A percentile compares a stretch with the other conserved stretches of the same genome.
These are phyloP conservation scores for Thrips palmi DNA, from an alignment of 1,140 invertebrate genomes.

Conservation along the genomic window DNA sequence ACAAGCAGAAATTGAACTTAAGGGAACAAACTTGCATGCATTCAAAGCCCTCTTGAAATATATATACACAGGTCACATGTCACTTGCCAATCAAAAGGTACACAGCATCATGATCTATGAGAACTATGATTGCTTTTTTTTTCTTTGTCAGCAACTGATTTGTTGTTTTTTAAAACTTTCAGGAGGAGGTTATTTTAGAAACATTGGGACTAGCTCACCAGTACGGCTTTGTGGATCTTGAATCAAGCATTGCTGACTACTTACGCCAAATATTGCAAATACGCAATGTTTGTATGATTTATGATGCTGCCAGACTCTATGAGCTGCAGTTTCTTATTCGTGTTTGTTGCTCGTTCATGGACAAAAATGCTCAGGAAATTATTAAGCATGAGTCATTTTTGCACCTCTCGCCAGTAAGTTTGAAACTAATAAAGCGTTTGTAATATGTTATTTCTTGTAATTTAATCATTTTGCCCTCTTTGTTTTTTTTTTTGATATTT, in stretches of 20 bases:
- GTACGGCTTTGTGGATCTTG: slow-evolving; percentile 85
- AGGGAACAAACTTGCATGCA: slow-evolving; percentile 65
- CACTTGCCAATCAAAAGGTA: slow-evolving; percentile 55
- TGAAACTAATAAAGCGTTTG: no score
- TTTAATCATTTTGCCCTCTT: slow-evolving; percentile 8
- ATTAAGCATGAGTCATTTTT: slow-evolving; percentile 70
- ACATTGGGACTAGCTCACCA: slow-evolving; percentile 80
- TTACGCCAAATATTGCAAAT: slow-evolving; percentile 70
- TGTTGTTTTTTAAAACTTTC: slow-evolving; percentile 12
- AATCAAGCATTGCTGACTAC: slow-evolving; percentile 82
- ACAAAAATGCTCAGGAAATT: slow-evolving; percentile 69
- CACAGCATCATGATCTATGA: slow-evolving; percentile 8
- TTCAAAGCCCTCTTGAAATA: slow-evolving; percentile 86
- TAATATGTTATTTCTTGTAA: slow-evolving; percentile 3
- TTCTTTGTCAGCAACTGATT: no score
- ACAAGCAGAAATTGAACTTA: slow-evolving; percentile 65
- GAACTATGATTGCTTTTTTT: slow-evolving; percentile 10
- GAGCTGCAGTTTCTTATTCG: slow-evolving; percentile 37
- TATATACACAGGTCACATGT: slow-evolving; percentile 86
- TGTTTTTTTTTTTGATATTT: slow-evolving; percentile 14
- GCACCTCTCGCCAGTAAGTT: slow-evolving; percentile 59
- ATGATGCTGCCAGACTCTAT: slow-evolving; percentile 73
- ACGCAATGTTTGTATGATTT: slow-evolving; percentile 81
- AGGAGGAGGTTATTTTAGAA: slow-evolving; percentile 73
- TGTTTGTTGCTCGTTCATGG: slow-evolving; percentile 57